Evolutionary conservation across 2,113 vertebrate genomes (phyloP), one percentile per base, ranked within the genome.

Genomic region (Oncorhynchus nerka): DNA sequence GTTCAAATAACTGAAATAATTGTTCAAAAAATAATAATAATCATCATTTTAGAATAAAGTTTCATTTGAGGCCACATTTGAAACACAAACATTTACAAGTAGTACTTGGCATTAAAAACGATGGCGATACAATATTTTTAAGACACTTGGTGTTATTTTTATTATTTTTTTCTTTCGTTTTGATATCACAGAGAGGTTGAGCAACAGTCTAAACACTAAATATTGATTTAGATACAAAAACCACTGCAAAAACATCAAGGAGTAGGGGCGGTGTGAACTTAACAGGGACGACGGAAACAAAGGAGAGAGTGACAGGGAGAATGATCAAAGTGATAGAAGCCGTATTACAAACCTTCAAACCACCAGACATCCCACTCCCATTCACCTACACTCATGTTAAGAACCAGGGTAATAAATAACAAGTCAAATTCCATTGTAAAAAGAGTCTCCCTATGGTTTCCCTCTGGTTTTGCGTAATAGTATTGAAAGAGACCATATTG

Each of bases 111-210:
- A 93, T 94, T 94, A 95, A 94, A 95, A 96, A 95, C 94, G 83
- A 95, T 95, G 94, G 93, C 92, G 85, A 93, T 93, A 95, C 94
- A 94, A 94, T 95, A 93, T 92, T 92, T 96, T 96, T 96, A 96
- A 95, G 95, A 96, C 95, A 95, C 93, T 95, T 95, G 94, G 95
- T 96, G 95, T 94, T 94, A 93, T 93, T 93, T 91, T 91, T 90
- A 78, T 84, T 62, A 34, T 84, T 90, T 77, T 79, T 90, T 92
- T 89, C 76, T 85, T 90, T 89, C 51, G 22, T 92, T 93, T 92
- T 88, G 84, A 93, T 94, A 94, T 93, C 91, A 95, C 93, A 94
- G 90, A 93, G 82, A 89, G 83, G 88, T 91, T 93, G 89, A 94
- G 92, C 91, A 92, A 95, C 93, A 94, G 92, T 93, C 94, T 87